A percentile compares a stretch with the other conserved stretches of the same genome.
These are phyloP conservation scores for Ameiurus melas DNA, from an alignment of 2,113 vertebrate genomes.

Conservation along the genomic window DNA sequence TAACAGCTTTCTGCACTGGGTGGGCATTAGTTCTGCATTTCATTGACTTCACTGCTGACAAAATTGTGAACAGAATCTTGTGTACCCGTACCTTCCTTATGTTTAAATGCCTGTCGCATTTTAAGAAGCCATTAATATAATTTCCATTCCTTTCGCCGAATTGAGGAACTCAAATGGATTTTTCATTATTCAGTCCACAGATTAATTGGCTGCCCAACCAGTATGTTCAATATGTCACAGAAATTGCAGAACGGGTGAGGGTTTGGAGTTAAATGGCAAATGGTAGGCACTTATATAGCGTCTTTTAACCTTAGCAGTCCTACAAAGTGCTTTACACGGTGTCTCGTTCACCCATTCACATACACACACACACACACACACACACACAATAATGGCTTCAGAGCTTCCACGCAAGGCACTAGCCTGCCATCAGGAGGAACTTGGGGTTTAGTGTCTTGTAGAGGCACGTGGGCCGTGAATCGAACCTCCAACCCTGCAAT, in stretches of 20 bases:
- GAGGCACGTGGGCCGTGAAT: no score
- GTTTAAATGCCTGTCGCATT: not conserved
- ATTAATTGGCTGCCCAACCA: not conserved
- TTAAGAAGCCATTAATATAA: not conserved
- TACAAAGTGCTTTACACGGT: no score
- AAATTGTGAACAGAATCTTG: not conserved
- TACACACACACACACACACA: no score
- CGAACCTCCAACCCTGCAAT: no score
- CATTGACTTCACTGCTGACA: not conserved
- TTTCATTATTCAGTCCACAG: not conserved
- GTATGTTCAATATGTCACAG: not conserved
- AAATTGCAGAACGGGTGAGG: not conserved
- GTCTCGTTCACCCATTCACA: no score
- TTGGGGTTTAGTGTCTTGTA: no score
- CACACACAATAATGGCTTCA: no score
- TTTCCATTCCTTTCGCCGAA: not conserved
- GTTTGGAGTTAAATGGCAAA: no score
- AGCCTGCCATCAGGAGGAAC: no score
- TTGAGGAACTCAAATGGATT: not conserved
- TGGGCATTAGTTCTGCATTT: not conserved
- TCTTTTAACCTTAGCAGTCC: no score
- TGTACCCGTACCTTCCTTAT: not conserved
- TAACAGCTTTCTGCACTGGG: not conserved
- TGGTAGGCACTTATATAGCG: no score
- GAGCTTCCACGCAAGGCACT: no score